A percentile compares a stretch with the other conserved stretches of the same genome.
These are phyloP conservation scores for Bembecia ichneumoniformis DNA, from an alignment of 2,888 invertebrate genomes.

Conservation along the genomic window DNA sequence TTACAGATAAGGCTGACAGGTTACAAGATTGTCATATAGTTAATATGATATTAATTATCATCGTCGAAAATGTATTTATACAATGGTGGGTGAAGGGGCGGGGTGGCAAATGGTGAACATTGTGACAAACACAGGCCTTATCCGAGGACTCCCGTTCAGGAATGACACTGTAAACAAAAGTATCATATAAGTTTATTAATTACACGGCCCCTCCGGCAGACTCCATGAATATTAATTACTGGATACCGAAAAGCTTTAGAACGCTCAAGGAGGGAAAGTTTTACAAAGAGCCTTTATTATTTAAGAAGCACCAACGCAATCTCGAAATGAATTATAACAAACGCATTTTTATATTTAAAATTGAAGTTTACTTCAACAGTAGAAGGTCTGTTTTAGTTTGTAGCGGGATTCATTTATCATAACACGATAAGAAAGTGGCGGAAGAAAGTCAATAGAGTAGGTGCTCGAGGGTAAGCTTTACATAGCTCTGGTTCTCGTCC, in stretches of 20 bases:
- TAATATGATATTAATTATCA: too few relatives aligned
- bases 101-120: background rate
- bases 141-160: conserved; percentile 35
- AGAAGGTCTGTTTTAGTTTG: conserved; percentile 29
- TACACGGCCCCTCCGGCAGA: conserved; percentile 67
- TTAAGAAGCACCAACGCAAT: conserved; percentile 66
- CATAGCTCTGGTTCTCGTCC: conserved; percentile 36
- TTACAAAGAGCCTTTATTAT: conserved; percentile 73
- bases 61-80: background rate
- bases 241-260: conserved; percentile 71
- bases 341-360: conserved; percentile 19
- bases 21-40: too few relatives aligned
- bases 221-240: conserved; percentile 72
- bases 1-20: too few relatives aligned
- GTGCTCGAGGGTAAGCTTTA: conserved; percentile 61
- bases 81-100: background rate
- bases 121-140: background rate
- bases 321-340: conserved; percentile 62
- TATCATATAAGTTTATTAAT: conserved; percentile 74
- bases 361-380: conserved; percentile 19
- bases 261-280: conserved; percentile 71
- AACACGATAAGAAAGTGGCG: conserved; percentile 68
- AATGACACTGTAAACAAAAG: conserved; percentile 72
- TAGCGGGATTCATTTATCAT: conserved; percentile 47
- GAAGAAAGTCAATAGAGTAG: conserved; percentile 71